phyloP scores from a whole-genome alignment of 2,797 vertebrate species.

The Discoglossus pictus region DNA sequence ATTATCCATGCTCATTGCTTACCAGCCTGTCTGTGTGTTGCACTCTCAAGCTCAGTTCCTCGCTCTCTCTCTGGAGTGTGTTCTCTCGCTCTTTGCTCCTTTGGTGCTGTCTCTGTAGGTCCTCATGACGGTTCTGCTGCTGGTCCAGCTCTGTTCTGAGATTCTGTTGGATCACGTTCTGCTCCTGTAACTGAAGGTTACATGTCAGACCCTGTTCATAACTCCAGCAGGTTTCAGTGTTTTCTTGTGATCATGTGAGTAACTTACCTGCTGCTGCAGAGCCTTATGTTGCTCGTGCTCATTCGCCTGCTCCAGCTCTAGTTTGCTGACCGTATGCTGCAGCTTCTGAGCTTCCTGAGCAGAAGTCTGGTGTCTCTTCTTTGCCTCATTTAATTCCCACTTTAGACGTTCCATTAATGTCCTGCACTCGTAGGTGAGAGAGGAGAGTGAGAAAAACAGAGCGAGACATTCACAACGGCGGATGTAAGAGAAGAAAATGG shows the following conservation, averaged over 20 bases:
- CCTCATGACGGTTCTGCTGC: slow-evolving; percentile 51
- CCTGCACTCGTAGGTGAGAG: slow-evolving; percentile 54
- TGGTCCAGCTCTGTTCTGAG: slow-evolving; percentile 59
- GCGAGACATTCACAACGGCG: background rate
- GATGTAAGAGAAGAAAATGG: too few species aligned
- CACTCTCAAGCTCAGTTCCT: slow-evolving; percentile 52
- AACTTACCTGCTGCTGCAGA: slow-evolving; percentile 67
- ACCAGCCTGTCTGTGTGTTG: slow-evolving; percentile 56
- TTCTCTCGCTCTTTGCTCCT: slow-evolving; percentile 49
- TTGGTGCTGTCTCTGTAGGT: slow-evolving; percentile 57
- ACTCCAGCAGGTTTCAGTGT: too few species aligned
- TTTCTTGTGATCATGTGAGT: too few species aligned
- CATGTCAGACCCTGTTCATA: background rate
- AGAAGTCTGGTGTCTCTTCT: slow-evolving; percentile 54
- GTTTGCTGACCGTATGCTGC: slow-evolving; percentile 52
- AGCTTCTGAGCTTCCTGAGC: slow-evolving; percentile 61
- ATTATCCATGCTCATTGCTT: slow-evolving; percentile 9
- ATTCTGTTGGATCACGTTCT: slow-evolving; percentile 13
- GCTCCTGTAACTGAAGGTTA: slow-evolving; percentile 53
- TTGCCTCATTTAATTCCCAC: slow-evolving; percentile 57
- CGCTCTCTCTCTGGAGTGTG: slow-evolving; percentile 49
- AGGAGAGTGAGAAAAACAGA: background rate
- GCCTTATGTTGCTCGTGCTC: slow-evolving; percentile 52
- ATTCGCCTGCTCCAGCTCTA: slow-evolving; percentile 56
- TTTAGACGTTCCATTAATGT: slow-evolving; percentile 55